Percentiles rank a stretch among this genome's conserved stretches.
phyloP scores from a whole-genome alignment of 1,140 invertebrate genomes.

The Asbolus verrucosus region DNA sequence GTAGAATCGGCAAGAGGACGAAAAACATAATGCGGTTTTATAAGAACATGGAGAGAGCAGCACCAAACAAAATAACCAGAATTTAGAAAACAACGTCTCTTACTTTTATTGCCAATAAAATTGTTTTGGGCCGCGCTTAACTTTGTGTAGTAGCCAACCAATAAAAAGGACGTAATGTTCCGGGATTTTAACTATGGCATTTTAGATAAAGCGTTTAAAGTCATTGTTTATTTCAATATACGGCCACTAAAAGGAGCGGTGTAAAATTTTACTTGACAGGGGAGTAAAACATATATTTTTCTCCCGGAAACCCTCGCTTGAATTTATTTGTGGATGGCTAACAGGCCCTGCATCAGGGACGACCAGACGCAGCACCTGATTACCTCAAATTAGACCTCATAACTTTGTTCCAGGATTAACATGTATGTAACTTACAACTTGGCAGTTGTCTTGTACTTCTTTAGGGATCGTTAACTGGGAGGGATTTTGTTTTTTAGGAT shows the following conservation, averaged over 20 bases:
- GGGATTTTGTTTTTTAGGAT: background rate
- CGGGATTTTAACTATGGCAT: conserved; percentile 42
- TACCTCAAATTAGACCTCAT: background rate
- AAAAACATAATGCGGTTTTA: conserved; percentile 20
- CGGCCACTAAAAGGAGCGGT: conserved; percentile 4
- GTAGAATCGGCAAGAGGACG: conserved; percentile 18
- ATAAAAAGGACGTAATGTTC: conserved; percentile 27
- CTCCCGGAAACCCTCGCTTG: too few relatives aligned
- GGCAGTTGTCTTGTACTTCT: too few relatives aligned
- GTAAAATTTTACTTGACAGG: background rate
- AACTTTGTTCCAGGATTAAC: background rate
- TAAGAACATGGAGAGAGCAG: background rate
- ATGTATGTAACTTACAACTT: background rate
- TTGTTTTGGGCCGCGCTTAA: conserved; percentile 30
- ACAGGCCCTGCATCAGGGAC: too few relatives aligned
- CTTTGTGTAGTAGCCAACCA: conserved; percentile 39
- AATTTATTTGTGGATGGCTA: too few relatives aligned
- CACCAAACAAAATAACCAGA: conserved; percentile 23
- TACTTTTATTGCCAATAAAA: conserved; percentile 47
- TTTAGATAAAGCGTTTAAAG: conserved; percentile 19
- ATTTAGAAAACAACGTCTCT: conserved; percentile 18
- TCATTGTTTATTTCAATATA: conserved; percentile 9
- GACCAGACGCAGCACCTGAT: background rate
- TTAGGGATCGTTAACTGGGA: too few relatives aligned
- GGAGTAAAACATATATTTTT: too few relatives aligned